Evolutionary conservation across 2,888 invertebrate species (phyloP).

Genomic region (Pammene fasciana): DNA sequence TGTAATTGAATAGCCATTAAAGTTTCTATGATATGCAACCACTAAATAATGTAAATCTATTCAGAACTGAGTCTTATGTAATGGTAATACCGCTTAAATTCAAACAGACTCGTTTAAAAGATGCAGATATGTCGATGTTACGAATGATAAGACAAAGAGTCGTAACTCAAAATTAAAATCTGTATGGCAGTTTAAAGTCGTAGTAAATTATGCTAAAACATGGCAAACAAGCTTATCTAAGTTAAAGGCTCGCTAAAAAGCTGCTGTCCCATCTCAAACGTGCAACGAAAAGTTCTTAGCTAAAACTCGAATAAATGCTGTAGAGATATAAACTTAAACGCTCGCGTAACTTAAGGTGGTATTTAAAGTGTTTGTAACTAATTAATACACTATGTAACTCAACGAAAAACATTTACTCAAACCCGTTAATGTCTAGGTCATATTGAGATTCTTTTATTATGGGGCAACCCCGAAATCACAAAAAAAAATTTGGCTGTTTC

Average conservation of each 20-base stretch:
- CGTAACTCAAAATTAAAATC: conserved; percentile 43
- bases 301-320: not conserved
- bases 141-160: conserved; percentile 17
- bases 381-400: no score
- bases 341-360: no score
- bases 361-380: no score
- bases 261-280: conserved; percentile 51
- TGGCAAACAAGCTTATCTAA: conserved; percentile 60
- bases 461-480: no score
- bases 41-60: not conserved
- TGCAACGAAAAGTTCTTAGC: conserved; percentile 43
- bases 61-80: not conserved
- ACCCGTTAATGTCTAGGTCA: no score
- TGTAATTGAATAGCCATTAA: conserved; percentile 57
- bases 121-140: conserved; percentile 8
- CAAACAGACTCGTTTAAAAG: not conserved
- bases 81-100: not conserved
- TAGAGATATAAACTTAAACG: no score
- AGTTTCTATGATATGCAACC: not conserved
- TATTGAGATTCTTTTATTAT: no score
- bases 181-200: conserved; percentile 44
- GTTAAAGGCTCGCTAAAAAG: conserved; percentile 58
- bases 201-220: conserved; percentile 51
- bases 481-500: no score
- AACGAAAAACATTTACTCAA: no score